Evolutionary conservation across 2,113 vertebrate genomes (phyloP).

Genomic region (Paracanthobrama guichenoti): DNA sequence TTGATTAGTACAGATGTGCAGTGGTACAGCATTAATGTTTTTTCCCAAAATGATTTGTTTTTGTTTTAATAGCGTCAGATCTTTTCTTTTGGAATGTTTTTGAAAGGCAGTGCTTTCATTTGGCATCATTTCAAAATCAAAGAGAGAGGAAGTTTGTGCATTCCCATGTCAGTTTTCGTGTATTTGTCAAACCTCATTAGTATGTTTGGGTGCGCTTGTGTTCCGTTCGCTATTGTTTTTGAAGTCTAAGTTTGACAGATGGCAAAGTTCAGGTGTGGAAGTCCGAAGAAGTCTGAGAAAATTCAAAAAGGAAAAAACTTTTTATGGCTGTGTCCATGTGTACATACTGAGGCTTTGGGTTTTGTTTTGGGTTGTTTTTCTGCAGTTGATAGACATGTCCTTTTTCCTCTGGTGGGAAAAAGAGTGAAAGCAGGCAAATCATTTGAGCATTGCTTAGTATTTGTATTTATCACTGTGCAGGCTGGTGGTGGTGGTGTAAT

Average conservation of each 20-base stretch:
- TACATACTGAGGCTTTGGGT: conserved; percentile 84
- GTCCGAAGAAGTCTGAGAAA: conserved; percentile 69
- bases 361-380: conserved; percentile 36
- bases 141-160: conserved; percentile 47
- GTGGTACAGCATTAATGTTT: conserved; percentile 84
- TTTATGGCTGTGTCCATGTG: conserved; percentile 82
- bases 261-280: conserved; percentile 74
- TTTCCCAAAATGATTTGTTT: conserved; percentile 38
- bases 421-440: conserved; percentile 70
- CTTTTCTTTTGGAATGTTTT: conserved; percentile 76
- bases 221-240: conserved; percentile 84
- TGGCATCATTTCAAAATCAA: conserved; percentile 66
- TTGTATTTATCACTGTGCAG: conserved; percentile 99
- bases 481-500: too few relatives aligned
- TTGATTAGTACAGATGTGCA: conserved; percentile 63
- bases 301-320: conserved; percentile 64
- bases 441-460: conserved; percentile 93
- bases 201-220: conserved; percentile 72
- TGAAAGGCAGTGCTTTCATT: conserved; percentile 56
- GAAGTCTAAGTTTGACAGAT: conserved; percentile 74
- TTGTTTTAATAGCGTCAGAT: conserved; percentile 80
- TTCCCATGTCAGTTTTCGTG: conserved; percentile 66
- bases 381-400: conserved; percentile 52
- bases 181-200: conserved; percentile 66
- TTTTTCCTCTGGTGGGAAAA: conserved; percentile 61